Percentiles rank a stretch among this genome's conserved stretches.
These are phyloP conservation scores for Gila orcuttii DNA, from an alignment of 2,113 vertebrate species.

Conservation along the genomic window DNA sequence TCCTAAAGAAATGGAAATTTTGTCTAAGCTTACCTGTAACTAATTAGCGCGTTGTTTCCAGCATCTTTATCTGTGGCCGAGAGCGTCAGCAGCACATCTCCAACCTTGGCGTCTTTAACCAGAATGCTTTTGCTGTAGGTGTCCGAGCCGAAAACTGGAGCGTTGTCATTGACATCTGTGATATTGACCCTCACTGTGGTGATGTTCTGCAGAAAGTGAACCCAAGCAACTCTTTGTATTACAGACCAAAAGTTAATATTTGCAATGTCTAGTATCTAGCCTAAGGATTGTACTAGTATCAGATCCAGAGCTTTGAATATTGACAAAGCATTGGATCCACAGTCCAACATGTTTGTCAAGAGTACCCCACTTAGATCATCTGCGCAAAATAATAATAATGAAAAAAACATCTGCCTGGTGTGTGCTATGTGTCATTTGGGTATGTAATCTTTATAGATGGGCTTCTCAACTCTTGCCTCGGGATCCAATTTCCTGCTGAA, in stretches of 20 bases:
- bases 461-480: too few species aligned
- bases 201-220: constrained; percentile 70
- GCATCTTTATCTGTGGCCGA: constrained; percentile 70
- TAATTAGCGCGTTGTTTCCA: constrained; percentile 70
- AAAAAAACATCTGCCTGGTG: not conserved
- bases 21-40: constrained; percentile 68
- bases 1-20: not conserved
- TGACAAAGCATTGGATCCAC: not conserved
- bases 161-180: constrained; percentile 75
- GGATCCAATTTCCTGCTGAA: too few species aligned
- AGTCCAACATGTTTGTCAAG: too few species aligned
- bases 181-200: constrained; percentile 70
- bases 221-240: not conserved
- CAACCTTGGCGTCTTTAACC: constrained; percentile 65
- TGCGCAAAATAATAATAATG: too few species aligned
- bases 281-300: not conserved
- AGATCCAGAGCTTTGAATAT: not conserved
- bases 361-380: too few species aligned
- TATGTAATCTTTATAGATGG: not conserved
- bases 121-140: constrained; percentile 57
- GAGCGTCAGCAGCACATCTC: constrained; percentile 61
- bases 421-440: not conserved
- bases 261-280: not conserved
- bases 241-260: not conserved
- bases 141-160: constrained; percentile 67